Evolutionary conservation across 2,888 invertebrate genomes (phyloP).

Genomic region (Camptogramma bilineatum): DNA sequence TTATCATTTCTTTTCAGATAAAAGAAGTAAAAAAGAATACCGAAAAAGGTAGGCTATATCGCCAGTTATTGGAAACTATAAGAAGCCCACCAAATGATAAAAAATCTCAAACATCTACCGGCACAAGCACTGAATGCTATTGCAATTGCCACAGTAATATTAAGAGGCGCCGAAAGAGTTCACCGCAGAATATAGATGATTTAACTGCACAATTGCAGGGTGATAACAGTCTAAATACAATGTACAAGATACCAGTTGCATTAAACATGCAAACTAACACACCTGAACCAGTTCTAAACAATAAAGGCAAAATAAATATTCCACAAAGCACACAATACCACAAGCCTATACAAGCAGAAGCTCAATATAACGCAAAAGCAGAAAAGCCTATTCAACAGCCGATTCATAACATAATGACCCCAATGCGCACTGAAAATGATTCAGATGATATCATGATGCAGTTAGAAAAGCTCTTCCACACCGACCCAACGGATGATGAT

Average conservation of each 20-base stretch:
- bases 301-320: constrained; percentile 14
- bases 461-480: constrained; percentile 76
- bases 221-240: constrained; percentile 29
- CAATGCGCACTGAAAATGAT: constrained; percentile 44
- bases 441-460: constrained; percentile 73
- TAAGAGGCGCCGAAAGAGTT: constrained; percentile 56
- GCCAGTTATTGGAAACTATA: constrained; percentile 67
- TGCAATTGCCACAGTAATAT: constrained; percentile 66
- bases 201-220: constrained; percentile 25
- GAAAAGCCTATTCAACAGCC: constrained; percentile 32
- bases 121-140: constrained; percentile 51
- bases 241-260: constrained; percentile 48
- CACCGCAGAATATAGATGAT: constrained; percentile 31
- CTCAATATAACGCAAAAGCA: constrained; percentile 36
- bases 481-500: constrained; percentile 73
- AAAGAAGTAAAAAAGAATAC: constrained; percentile 72
- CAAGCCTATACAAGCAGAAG: constrained; percentile 39
- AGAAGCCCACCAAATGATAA: constrained; percentile 38
- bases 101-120: constrained; percentile 42
- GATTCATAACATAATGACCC: constrained; percentile 26
- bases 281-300: constrained; percentile 30
- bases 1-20: constrained; percentile 54
- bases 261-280: constrained; percentile 48
- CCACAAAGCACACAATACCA: constrained; percentile 30
- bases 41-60: constrained; percentile 67